Evolutionary conservation across 2,888 invertebrate genomes (phyloP), one percentile per base, ranked within the genome.

Genomic region (Byasa hedistus): DNA sequence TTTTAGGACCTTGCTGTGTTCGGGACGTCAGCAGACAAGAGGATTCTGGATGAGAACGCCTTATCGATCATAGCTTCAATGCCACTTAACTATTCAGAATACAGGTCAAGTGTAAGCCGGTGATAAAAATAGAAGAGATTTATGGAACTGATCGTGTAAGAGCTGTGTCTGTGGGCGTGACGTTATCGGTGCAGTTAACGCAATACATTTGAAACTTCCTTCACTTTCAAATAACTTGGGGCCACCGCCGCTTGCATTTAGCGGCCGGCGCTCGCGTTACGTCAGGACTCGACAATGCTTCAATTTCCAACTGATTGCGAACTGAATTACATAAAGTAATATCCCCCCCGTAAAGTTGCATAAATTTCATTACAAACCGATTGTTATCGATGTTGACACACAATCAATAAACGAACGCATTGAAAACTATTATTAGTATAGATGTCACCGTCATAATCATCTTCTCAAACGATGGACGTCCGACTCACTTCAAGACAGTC

Each of bases 251-350:
- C 56, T 57, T 59, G 64, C 58, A 57, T 32, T 51, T 27, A 57
- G 51, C n/a, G n/a, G n/a, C 61, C 39, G 44, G 8, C 24, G 54
- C 23, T 52, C 57, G 64, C 22, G 54, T 80, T 79, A 77, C 79
- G 76, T 77, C 78, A 78, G 74, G 69, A 51, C 12, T 59, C 64
- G 72, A 74, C 76, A 73, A 73, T 74, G 74, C 75, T 70, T 73
- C 75, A 69, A 73, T 74, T 75, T 74, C 64, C 24, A 64, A 55
- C 39, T 68, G 71, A 74, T 75, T 76, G 75, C 69, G 70, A 74
- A 76, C 72, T 71, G 70, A 75, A 76, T 84, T 84, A 84, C 76
- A 82, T 79, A 81, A 80, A 77, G 69, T 72, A 76, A 73, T 71
- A 64, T 71, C 73, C 69, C 73, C 69, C 72, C 69, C 72, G 73